Percentiles rank a stretch among this genome's conserved stretches.
Evolutionary conservation across 2,888 invertebrate species (phyloP).

Genomic region (Prosapia bicincta): DNA sequence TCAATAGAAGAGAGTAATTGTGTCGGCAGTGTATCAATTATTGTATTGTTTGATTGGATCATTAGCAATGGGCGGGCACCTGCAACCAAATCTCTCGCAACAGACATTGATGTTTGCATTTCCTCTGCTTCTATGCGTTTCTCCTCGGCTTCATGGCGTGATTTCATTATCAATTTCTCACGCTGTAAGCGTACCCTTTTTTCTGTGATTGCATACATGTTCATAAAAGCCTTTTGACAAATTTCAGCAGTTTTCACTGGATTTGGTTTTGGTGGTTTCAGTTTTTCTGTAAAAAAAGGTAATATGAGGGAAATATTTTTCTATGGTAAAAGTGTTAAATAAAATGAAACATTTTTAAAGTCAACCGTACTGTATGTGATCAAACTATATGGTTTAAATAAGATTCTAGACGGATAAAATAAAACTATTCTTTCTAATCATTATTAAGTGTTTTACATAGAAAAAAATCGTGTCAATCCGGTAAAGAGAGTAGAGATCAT

Average conservation of each 20-base stretch:
- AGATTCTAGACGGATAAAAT: too few species aligned
- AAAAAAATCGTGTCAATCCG: too few species aligned
- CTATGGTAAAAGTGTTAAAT: too few species aligned
- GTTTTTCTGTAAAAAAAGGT: constrained; percentile 27
- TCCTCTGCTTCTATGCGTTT: constrained; percentile 30
- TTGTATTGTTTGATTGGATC: constrained; percentile 13
- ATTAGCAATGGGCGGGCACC: constrained; percentile 35
- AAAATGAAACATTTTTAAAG: too few species aligned
- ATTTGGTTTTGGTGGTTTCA: constrained; percentile 27
- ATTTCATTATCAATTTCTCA: constrained; percentile 48
- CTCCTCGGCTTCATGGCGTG: constrained; percentile 12
- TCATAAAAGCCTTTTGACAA: constrained; percentile 55
- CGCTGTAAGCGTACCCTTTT: constrained; percentile 52
- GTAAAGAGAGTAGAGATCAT: too few species aligned
- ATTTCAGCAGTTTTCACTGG: constrained; percentile 46
- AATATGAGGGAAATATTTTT: too few species aligned
- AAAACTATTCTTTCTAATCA: too few species aligned
- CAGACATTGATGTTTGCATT: constrained; percentile 32
- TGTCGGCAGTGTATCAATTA: constrained; percentile 45
- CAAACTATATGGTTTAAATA: too few species aligned
- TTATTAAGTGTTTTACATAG: too few species aligned
- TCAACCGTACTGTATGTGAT: too few species aligned
- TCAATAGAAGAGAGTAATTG: constrained; percentile 41
- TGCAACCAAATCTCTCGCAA: constrained; percentile 35
- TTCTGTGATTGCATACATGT: constrained; percentile 54